These are phyloP conservation scores for Nemotelus nigrinus DNA, from an alignment of 2,888 invertebrate species.

Conservation along the genomic window DNA sequence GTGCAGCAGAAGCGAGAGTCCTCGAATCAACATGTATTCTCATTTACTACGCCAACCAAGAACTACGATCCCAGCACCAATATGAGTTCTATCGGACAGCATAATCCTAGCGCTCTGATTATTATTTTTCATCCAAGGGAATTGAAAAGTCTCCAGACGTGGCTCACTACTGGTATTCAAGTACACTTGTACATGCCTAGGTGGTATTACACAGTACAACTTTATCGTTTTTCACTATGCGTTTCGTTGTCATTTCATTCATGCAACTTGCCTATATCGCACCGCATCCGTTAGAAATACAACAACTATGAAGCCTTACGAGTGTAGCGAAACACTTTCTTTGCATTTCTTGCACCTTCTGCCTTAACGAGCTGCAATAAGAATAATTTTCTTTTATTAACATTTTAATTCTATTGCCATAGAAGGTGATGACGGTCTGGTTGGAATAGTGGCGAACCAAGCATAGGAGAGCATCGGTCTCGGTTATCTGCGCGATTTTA, in stretches of 20 bases:
- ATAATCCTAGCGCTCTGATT: slow-evolving; percentile 46
- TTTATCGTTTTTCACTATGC: not conserved
- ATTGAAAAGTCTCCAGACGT: slow-evolving; percentile 40
- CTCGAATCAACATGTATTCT: slow-evolving; percentile 44
- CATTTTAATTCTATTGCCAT: slow-evolving; percentile 26
- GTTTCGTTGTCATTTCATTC: slow-evolving; percentile 2
- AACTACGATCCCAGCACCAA: not conserved
- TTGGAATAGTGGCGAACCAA: not conserved
- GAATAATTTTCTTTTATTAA: slow-evolving; percentile 40
- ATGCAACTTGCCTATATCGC: not conserved
- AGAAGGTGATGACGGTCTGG: slow-evolving; percentile 14
- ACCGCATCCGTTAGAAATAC: not conserved
- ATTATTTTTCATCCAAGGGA: slow-evolving; percentile 48
- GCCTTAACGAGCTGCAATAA: slow-evolving; percentile 30
- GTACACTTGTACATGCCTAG: slow-evolving; percentile 24
- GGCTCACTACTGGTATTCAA: not conserved
- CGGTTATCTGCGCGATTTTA: not conserved
- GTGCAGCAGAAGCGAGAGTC: slow-evolving; percentile 33
- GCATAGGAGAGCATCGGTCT: not conserved
- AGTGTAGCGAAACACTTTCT: not conserved
- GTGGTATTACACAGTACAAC: slow-evolving; percentile 23
- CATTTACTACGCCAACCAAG: slow-evolving; percentile 33
- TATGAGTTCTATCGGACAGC: slow-evolving; percentile 30
- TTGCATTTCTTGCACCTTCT: slow-evolving; percentile 20
- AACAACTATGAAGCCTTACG: not conserved